Percentiles rank a stretch among this genome's conserved stretches.
Evolutionary conservation across 2,113 vertebrate genomes (phyloP).

Genomic region (Lasiurus borealis): DNA sequence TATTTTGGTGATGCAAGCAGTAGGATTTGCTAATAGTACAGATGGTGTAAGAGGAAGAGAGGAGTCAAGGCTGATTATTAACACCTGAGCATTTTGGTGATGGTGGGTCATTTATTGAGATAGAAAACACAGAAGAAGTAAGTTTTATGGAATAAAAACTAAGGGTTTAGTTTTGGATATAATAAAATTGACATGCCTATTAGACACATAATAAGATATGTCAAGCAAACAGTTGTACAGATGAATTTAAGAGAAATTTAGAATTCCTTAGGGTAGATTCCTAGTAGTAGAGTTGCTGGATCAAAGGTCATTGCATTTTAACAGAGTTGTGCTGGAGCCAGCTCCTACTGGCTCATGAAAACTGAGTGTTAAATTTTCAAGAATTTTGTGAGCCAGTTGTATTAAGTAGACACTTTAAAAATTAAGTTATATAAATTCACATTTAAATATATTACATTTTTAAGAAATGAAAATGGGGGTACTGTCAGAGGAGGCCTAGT

Average conservation of each 20-base stretch:
- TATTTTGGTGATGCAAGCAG: conserved; percentile 11
- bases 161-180: conserved; percentile 33
- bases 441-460: conserved; percentile 6
- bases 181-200: conserved; percentile 45
- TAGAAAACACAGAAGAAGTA: conserved; percentile 12
- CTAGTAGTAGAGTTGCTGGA: conserved; percentile 63
- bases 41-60: conserved; percentile 27
- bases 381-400: conserved; percentile 46
- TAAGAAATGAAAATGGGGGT: neutral
- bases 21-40: conserved; percentile 42
- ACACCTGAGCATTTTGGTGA: neutral
- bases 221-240: conserved; percentile 45
- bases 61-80: conserved; percentile 19
- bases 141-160: conserved; percentile 61
- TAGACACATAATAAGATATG: conserved; percentile 26
- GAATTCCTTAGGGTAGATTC: conserved; percentile 66
- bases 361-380: conserved; percentile 19
- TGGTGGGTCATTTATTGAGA: conserved; percentile 10
- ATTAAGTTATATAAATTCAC: neutral
- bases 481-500: neutral
- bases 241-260: conserved; percentile 65
- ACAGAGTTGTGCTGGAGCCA: conserved; percentile 56
- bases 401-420: neutral
- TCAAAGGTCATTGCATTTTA: conserved; percentile 75
- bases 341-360: conserved; percentile 26